Conservation (phyloP, 37 sponge, comb jelly and placozoan species). For the Chondrilla cf. caribensis region DNA sequence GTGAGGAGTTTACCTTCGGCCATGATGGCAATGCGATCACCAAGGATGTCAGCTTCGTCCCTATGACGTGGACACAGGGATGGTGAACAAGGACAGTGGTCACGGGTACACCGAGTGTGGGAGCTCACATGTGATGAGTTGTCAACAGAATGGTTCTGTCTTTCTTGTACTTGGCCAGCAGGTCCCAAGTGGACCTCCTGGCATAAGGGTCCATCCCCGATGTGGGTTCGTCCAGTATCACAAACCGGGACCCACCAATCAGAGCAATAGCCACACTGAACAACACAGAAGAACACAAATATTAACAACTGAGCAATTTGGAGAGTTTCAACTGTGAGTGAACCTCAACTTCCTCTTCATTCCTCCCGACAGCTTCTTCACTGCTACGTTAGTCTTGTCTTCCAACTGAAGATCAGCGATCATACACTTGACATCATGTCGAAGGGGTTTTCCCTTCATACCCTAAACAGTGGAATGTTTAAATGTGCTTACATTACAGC, state of each 20-base stretch:
- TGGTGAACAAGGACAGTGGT: not conserved
- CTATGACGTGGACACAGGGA: not conserved
- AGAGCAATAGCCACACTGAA: conserved; percentile 69
- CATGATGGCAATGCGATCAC: conserved; percentile 78
- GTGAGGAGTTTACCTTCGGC: conserved; percentile 54
- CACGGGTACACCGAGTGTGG: not conserved
- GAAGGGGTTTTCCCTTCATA: conserved; percentile 21
- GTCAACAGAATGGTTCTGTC: conserved; percentile 66
- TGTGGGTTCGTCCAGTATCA: conserved; percentile 75
- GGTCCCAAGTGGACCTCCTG: conserved; percentile 71
- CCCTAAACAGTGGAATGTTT: conserved; percentile 1
- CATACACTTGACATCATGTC: conserved; percentile 54
- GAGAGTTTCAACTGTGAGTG: not conserved
- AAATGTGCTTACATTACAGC: not conserved
- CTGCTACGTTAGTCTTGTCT: conserved; percentile 68
- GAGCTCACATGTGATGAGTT: conserved; percentile 64
- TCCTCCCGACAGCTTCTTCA: conserved; percentile 59
- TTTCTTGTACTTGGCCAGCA: conserved; percentile 53
- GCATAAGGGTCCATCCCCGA: conserved; percentile 81
- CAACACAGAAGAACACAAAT: not conserved
- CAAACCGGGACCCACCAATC: conserved; percentile 60
- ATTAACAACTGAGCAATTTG: not conserved
- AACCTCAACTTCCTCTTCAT: conserved; percentile 67
- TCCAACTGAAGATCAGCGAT: conserved; percentile 66
- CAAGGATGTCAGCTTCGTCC: conserved; percentile 77